Conservation (phyloP, 2,888 invertebrate genomes). For the Synanthedon andrenaeformis region DNA sequence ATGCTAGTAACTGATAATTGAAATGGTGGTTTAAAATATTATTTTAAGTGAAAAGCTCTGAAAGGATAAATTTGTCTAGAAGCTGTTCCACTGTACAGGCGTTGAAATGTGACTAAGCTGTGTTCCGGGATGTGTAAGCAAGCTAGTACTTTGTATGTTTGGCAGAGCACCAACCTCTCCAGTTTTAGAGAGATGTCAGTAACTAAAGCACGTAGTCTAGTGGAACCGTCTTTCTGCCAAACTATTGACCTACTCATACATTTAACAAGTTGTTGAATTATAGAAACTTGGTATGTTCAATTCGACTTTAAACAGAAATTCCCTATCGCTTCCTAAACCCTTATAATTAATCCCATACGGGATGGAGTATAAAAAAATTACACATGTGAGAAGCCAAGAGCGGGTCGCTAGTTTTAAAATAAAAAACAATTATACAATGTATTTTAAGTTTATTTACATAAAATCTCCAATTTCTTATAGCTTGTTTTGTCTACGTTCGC, state of each 20-base stretch:
- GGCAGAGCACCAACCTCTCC: neutral
- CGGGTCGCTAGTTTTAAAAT: no score
- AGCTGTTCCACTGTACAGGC: no score
- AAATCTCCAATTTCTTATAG: no score
- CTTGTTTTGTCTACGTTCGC: neutral
- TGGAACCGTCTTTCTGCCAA: neutral
- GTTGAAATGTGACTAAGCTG: neutral
- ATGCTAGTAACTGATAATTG: no score
- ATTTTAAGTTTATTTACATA: no score
- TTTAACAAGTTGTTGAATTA: no score
- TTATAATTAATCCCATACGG: neutral
- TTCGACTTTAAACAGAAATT: neutral
- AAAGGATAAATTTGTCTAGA: no score
- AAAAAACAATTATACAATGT: no score
- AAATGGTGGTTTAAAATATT: no score
- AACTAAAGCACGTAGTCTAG: neutral
- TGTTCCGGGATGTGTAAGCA: neutral
- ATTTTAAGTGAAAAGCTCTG: no score
- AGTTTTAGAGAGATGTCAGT: neutral
- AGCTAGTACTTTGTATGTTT: neutral
- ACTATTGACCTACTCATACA: neutral
- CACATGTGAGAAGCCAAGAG: no score
- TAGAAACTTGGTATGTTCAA: no score
- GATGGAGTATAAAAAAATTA: neutral
- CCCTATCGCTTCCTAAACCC: neutral